These are phyloP conservation scores for Brachirus orientalis DNA, from an alignment of 2,113 vertebrate species.

Conservation along the genomic window DNA sequence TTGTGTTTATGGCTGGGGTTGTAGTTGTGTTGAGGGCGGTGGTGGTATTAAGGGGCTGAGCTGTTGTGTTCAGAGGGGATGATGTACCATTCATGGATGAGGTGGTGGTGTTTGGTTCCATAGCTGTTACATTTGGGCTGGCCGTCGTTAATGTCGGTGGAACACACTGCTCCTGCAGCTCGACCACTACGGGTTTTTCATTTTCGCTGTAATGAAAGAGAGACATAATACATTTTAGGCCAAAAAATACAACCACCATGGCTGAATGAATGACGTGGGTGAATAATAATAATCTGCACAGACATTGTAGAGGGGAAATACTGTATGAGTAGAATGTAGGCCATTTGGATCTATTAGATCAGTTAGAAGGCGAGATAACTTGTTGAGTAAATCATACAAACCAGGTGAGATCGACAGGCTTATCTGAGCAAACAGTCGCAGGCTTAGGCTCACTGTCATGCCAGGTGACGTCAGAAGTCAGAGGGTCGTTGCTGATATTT, in stretches of 20 bases:
- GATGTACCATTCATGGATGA: constrained; percentile 15
- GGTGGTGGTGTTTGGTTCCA: constrained; percentile 15
- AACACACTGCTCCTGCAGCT: constrained; percentile 52
- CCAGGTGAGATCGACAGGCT: constrained; percentile 34
- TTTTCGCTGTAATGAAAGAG: constrained; percentile 51
- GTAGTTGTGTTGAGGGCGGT: not conserved
- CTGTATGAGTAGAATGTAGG: too few species aligned
- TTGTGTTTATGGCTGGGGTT: not conserved
- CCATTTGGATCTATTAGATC: too few species aligned
- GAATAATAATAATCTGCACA: too few species aligned
- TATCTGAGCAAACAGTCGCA: constrained; percentile 40
- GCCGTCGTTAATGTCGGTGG: not conserved
- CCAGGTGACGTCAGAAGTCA: constrained; percentile 1
- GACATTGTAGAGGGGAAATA: too few species aligned
- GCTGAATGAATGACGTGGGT: too few species aligned
- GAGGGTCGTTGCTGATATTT: not conserved
- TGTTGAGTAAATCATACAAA: constrained; percentile 47
- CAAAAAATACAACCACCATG: not conserved
- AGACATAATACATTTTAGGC: too few species aligned
- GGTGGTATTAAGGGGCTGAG: not conserved
- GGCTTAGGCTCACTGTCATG: not conserved
- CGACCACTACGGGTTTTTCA: constrained; percentile 28
- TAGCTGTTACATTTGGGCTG: constrained; percentile 22
- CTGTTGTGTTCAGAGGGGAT: constrained; percentile 1
- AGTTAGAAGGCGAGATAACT: too few species aligned